Base-by-base conservation (phyloP, 2,113 vertebrate genomes). In the Pituophis catenifer region DNA sequence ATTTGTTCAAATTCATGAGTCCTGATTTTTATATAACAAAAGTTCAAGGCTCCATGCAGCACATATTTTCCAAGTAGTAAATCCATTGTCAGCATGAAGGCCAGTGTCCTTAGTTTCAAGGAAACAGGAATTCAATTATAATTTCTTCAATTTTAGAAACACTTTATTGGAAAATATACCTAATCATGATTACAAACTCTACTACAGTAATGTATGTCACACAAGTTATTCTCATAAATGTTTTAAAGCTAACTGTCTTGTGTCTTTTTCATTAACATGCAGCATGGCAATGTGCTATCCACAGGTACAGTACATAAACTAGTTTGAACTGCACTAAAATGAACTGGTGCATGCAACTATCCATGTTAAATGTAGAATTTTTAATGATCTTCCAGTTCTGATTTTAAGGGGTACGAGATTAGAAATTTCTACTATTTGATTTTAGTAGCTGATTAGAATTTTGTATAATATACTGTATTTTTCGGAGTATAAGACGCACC, bases 231-330 rank as follows among this genome's bases (percentile, higher is more conserved):
- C 44, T 95, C 90, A 96, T 94, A 94, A 2, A 24, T 91, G 95
- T 94, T 92, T 89, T 94, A 94, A 96, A 95, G 90, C 96, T 98
- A 97, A 98, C 90, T 97, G 9, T 97, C 96, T 98, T 98, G 97
- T 97, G 93, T 97, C 93, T 98, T 97, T 97, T 97, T 97, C 91
- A 92, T 98, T 97, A 96, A 98, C 98, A 99, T 97, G 98, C 98
- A 98, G 98, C 98, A 70, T 93, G 98, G 97, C 97, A 94, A 93
- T 95, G 85, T 93, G 89, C 92, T 95, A n/a, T 94, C 89, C 91
- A 86, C 96, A 99, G 98, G 98, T 99, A 98, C 96, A 97, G 97
- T 98, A 98, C 97, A 96, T 90, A 89, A 29, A 95, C 21, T 87
- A 96, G 97, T 95, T 96, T 94, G 95, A 59, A 93, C 94, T 94